A percentile compares a stretch with the other conserved stretches of the same genome.
Evolutionary conservation across 2,113 vertebrate genomes (phyloP).

Genomic region (Thalassoma bifasciatum): DNA sequence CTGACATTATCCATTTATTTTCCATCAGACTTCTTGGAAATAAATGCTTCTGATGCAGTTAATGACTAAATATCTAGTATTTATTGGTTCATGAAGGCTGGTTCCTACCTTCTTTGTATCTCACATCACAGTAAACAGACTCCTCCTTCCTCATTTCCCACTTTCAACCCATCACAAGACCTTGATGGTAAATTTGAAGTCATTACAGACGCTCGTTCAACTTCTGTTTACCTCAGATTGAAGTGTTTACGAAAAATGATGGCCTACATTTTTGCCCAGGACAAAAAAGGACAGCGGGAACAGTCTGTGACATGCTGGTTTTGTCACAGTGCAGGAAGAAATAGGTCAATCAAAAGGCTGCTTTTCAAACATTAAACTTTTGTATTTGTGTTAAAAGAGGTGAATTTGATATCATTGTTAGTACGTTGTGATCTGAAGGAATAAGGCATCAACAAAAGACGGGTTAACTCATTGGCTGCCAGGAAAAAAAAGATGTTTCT

Average conservation of each 20-base stretch:
- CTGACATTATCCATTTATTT: background rate
- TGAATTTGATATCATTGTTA: background rate
- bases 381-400: background rate
- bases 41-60: background rate
- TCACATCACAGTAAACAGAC: conserved; percentile 52
- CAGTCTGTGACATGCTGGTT: conserved; percentile 11
- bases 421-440: background rate
- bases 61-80: background rate
- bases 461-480: no score
- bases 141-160: conserved; percentile 18
- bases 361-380: background rate
- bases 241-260: conserved; percentile 44
- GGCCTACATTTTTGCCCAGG: conserved; percentile 43
- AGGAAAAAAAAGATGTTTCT: no score
- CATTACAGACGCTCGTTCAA: conserved; percentile 49
- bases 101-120: conserved; percentile 34
- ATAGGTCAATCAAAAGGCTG: conserved; percentile 34
- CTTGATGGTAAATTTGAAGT: conserved; percentile 64
- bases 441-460: no score
- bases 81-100: conserved; percentile 24
- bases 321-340: conserved; percentile 16
- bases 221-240: conserved; percentile 36
- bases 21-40: background rate
- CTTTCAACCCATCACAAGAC: conserved; percentile 57
- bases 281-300: conserved; percentile 40